Percentiles rank a stretch among this genome's conserved stretches.
Conservation (phyloP, 2,888 invertebrate genomes). For the Cheilosia scutellata region DNA sequence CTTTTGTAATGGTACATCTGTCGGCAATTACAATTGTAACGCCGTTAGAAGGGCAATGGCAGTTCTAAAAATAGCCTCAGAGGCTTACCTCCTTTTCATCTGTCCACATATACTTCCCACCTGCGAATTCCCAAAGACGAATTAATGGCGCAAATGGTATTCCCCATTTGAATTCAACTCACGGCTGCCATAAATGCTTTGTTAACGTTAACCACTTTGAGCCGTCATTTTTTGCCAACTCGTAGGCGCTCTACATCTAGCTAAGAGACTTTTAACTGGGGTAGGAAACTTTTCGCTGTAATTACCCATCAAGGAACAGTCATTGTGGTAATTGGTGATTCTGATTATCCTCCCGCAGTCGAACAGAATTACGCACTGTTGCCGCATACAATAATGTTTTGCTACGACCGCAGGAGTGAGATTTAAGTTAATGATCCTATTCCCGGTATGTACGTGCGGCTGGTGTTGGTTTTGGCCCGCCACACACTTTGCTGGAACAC, state of each 20-base stretch:
- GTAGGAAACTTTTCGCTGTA: conserved; percentile 14
- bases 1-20: neutral
- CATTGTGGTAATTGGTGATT: conserved; percentile 44
- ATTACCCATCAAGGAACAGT: conserved; percentile 60
- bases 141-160: neutral
- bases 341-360: conserved; percentile 31
- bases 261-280: neutral
- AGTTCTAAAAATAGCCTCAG: neutral
- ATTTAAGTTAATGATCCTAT: conserved; percentile 21
- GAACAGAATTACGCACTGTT: conserved; percentile 1
- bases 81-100: neutral
- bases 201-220: neutral
- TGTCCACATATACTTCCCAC: too few species aligned
- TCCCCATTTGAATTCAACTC: conserved; percentile 3
- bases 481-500: conserved; percentile 25
- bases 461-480: neutral
- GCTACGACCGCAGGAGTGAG: neutral
- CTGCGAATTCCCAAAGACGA: too few species aligned
- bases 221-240: conserved; percentile 4
- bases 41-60: neutral
- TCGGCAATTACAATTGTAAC: neutral
- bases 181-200: neutral
- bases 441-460: conserved; percentile 12
- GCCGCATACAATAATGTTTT: neutral
- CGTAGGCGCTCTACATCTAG: neutral